phyloP scores from a whole-genome alignment of 2,888 invertebrate genomes.

The Emmelina monodactyla region DNA sequence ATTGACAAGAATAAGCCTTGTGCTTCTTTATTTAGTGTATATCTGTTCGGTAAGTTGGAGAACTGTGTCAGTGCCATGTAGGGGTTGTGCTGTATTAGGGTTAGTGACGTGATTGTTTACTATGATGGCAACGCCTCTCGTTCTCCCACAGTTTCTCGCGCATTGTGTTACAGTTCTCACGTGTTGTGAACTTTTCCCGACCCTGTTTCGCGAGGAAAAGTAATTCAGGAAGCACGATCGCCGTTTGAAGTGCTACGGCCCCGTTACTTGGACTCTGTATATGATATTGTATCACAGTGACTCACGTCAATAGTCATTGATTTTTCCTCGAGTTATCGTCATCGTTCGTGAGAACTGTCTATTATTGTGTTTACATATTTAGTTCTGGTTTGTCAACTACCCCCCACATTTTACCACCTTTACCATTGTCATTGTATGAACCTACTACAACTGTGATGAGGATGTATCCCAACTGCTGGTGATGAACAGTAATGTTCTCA shows the following conservation, averaged over 20 bases:
- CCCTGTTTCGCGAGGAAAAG: slow-evolving; percentile 22
- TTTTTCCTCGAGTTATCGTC: slow-evolving; percentile 26
- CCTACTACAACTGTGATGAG: no score
- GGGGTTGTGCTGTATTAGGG: no score
- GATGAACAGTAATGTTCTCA: slow-evolving; percentile 35
- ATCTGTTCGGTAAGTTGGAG: no score
- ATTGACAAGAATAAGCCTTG: no score
- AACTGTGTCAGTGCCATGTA: no score
- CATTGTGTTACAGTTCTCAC: slow-evolving; percentile 56
- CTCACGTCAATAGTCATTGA: slow-evolving; percentile 27
- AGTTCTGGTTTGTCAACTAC: background rate
- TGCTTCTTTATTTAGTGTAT: no score
- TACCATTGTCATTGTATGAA: no score
- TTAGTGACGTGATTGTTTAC: slow-evolving; percentile 66
- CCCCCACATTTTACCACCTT: background rate
- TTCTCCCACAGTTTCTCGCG: slow-evolving; percentile 59
- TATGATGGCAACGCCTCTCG: slow-evolving; percentile 64
- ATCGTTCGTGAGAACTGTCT: slow-evolving; percentile 10
- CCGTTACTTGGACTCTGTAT: no score
- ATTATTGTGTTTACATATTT: slow-evolving; percentile 3
- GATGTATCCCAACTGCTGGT: background rate
- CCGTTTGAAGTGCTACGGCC: slow-evolving; percentile 17
- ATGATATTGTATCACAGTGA: no score
- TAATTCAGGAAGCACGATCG: slow-evolving; percentile 27
- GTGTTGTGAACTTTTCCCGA: slow-evolving; percentile 36